Conservation (phyloP, 2,888 invertebrate species). For the Tetragonula carbonaria region DNA sequence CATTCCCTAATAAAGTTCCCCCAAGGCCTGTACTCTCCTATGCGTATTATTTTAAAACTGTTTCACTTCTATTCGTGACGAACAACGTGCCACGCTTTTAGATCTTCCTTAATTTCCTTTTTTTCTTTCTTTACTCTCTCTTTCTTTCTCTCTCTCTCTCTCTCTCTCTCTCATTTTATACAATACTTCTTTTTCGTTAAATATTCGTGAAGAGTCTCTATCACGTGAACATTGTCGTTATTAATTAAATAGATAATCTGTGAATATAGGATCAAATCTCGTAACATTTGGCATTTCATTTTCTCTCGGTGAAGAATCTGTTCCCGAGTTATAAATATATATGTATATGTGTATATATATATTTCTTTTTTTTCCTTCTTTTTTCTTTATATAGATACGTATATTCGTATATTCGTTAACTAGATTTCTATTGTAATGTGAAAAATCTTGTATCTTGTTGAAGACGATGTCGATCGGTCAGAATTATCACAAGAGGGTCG, state of each 20-base stretch:
- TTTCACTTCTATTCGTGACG: slow-evolving; percentile 40
- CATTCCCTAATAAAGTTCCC: slow-evolving; percentile 26
- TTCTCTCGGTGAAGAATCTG: slow-evolving; percentile 25
- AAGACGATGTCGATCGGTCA: slow-evolving; percentile 46
- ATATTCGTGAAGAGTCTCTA: slow-evolving; percentile 12
- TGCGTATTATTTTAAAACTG: slow-evolving; percentile 41
- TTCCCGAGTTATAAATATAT: slow-evolving; percentile 47
- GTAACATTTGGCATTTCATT: slow-evolving; percentile 35
- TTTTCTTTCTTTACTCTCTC: too few species aligned
- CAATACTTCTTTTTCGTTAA: background rate
- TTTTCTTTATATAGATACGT: slow-evolving; percentile 28
- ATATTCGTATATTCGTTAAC: slow-evolving; percentile 44
- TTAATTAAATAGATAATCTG: slow-evolving; percentile 54
- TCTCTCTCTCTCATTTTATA: background rate
- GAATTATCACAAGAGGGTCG: slow-evolving; percentile 56
- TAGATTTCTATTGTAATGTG: slow-evolving; percentile 47
- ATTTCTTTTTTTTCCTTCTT: background rate
- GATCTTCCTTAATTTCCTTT: slow-evolving; percentile 1
- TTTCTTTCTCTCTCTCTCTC: too few species aligned
- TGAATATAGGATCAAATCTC: slow-evolving; percentile 43
- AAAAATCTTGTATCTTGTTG: slow-evolving; percentile 48
- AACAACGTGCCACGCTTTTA: slow-evolving; percentile 48
- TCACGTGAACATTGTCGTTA: slow-evolving; percentile 27
- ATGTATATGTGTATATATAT: slow-evolving; percentile 16
- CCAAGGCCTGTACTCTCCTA: slow-evolving; percentile 39